Evolutionary conservation across 2,113 vertebrate genomes (phyloP).

Genomic region (Hippotragus niger): DNA sequence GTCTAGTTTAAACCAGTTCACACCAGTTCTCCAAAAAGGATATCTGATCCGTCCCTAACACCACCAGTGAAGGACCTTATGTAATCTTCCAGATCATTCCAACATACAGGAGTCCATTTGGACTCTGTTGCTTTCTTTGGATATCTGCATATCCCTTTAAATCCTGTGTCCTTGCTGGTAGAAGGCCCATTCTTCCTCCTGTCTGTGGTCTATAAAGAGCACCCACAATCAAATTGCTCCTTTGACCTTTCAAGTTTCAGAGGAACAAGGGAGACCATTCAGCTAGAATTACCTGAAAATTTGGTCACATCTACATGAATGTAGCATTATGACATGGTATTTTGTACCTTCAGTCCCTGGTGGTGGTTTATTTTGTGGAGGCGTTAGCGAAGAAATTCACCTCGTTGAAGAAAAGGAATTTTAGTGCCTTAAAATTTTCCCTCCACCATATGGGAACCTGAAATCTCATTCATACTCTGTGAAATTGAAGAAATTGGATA

Average conservation of each 20-base stretch:
- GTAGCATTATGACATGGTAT: not conserved
- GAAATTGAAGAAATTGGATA: conserved; percentile 84
- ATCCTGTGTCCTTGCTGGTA: not conserved
- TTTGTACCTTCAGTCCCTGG: not conserved
- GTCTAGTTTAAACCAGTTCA: not conserved
- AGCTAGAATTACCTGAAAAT: conserved; percentile 25
- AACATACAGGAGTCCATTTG: not conserved
- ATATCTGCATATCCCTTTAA: not conserved
- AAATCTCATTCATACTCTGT: conserved; percentile 71
- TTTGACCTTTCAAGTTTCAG: conserved; percentile 41
- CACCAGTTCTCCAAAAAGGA: not conserved
- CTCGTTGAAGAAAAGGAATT: conserved; percentile 65
- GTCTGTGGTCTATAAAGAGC: not conserved
- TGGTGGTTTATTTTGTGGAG: conserved; percentile 62
- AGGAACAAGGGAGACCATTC: conserved; percentile 10
- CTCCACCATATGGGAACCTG: conserved; percentile 61
- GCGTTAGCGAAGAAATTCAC: conserved; percentile 67
- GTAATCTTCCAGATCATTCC: not conserved
- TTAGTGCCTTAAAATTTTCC: conserved; percentile 48
- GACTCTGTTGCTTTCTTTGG: not conserved
- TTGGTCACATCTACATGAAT: conserved; percentile 25
- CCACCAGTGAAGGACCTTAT: not conserved
- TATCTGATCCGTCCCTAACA: not conserved
- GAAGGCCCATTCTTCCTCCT: not conserved
- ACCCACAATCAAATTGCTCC: not conserved